Conservation (phyloP, 2,113 vertebrate genomes). For the Gavialis gangeticus region DNA sequence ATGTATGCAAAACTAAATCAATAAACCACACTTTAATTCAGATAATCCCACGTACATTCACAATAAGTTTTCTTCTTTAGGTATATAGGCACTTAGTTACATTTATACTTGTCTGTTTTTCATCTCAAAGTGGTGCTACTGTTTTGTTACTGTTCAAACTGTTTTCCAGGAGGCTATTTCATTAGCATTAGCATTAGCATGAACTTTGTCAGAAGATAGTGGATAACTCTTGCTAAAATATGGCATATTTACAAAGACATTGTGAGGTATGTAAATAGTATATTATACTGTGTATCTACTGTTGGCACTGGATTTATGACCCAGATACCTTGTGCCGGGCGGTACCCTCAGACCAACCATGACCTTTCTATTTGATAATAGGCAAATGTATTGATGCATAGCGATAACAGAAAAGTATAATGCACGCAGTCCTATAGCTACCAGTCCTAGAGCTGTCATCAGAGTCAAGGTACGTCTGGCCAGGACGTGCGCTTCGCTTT, state of each 20-base stretch:
- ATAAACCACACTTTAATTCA: neutral
- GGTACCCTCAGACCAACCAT: too few species aligned
- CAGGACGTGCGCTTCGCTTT: too few species aligned
- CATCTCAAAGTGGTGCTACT: neutral
- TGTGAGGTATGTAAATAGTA: neutral
- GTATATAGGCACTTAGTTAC: too few species aligned
- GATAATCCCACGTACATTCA: neutral
- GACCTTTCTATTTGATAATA: too few species aligned
- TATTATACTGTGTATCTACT: neutral
- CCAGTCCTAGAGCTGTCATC: too few species aligned
- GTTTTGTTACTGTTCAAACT: neutral
- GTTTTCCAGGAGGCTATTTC: neutral
- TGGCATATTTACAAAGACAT: neutral
- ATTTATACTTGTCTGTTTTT: neutral
- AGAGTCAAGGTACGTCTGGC: too few species aligned
- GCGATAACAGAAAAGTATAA: too few species aligned
- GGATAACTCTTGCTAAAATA: neutral
- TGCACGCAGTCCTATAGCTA: too few species aligned
- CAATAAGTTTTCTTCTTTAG: neutral
- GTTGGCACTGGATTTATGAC: neutral
- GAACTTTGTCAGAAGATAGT: neutral
- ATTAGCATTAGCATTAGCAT: accelerated
- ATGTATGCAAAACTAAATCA: neutral
- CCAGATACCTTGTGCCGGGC: neutral
- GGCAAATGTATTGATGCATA: too few species aligned